Percentiles rank a stretch among this genome's conserved stretches.
These are phyloP conservation scores for Notarius lentiginosus DNA, from an alignment of 2,113 vertebrate genomes.

Conservation along the genomic window DNA sequence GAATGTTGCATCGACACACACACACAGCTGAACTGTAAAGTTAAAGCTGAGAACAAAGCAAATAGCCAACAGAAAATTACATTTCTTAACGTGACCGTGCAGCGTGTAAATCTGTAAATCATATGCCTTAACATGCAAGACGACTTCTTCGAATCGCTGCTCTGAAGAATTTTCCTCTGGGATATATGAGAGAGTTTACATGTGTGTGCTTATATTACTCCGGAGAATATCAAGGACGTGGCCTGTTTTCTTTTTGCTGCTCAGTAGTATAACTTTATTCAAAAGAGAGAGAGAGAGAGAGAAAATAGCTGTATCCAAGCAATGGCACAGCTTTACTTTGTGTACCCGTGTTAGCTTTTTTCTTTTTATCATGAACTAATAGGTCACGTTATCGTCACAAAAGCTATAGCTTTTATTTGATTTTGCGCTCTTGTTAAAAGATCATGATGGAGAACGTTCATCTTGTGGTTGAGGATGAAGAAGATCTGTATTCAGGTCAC, in stretches of 20 bases:
- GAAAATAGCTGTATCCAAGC: constrained; percentile 63
- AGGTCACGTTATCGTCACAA: neutral
- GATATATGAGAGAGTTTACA: neutral
- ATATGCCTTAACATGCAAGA: neutral
- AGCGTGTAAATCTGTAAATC: neutral
- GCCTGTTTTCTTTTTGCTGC: neutral
- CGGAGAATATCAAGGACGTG: neutral
- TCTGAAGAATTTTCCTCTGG: constrained; percentile 17
- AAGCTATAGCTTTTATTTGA: neutral
- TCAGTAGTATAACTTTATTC: neutral
- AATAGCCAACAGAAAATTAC: neutral
- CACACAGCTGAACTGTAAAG: constrained; percentile 19
- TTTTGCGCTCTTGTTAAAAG: neutral
- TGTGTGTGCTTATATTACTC: neutral
- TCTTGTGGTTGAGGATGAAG: constrained; percentile 81
- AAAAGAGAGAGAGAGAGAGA: no score
- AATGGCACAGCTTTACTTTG: constrained; percentile 54
- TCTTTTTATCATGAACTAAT: neutral
- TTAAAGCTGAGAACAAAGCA: constrained; percentile 7
- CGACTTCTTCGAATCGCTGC: neutral
- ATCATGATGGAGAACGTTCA: constrained; percentile 86
- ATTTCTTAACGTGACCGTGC: neutral
- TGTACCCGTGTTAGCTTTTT: neutral
- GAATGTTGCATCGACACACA: neutral
- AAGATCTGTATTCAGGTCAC: constrained; percentile 95